Conservation (phyloP, 2,888 invertebrate species). For the Capitulum mitella region DNA sequence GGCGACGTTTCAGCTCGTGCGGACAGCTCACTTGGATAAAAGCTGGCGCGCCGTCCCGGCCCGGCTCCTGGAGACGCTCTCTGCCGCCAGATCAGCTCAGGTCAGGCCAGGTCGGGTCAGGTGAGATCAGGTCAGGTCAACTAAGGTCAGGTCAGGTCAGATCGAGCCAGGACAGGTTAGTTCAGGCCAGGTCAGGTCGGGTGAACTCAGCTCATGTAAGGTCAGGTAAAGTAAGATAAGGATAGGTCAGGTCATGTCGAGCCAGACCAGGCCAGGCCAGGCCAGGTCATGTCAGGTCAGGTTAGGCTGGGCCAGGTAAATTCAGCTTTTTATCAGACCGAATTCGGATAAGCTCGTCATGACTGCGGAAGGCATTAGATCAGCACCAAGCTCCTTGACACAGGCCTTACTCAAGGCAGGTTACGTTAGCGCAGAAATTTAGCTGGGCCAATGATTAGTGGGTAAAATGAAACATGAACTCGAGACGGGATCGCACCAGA, state of each 20-base stretch:
- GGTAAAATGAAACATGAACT: too few species aligned
- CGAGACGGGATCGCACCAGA: too few species aligned
- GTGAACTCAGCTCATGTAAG: neutral
- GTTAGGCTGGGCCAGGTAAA: neutral
- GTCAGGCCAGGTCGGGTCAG: neutral
- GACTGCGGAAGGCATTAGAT: too few species aligned
- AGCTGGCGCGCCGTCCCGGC: too few species aligned
- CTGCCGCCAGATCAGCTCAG: slow-evolving; percentile 3
- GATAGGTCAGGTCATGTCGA: neutral
- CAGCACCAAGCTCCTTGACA: too few species aligned
- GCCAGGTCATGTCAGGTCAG: neutral
- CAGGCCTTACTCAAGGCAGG: too few species aligned
- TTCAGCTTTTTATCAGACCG: too few species aligned
- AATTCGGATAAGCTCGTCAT: too few species aligned
- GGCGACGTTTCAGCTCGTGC: slow-evolving; percentile 71
- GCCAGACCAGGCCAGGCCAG: neutral
- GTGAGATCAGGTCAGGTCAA: neutral
- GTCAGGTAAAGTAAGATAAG: neutral
- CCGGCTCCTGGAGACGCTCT: slow-evolving; percentile 34
- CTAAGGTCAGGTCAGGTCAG: neutral
- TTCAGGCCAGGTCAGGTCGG: neutral
- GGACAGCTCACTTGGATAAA: slow-evolving; percentile 84
- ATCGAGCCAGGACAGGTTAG: neutral
- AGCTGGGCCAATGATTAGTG: too few species aligned
- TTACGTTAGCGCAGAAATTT: too few species aligned